Evolutionary conservation across 2,888 invertebrate genomes (phyloP), one percentile per base, ranked within the genome.

Genomic region (Proisotoma minuta): DNA sequence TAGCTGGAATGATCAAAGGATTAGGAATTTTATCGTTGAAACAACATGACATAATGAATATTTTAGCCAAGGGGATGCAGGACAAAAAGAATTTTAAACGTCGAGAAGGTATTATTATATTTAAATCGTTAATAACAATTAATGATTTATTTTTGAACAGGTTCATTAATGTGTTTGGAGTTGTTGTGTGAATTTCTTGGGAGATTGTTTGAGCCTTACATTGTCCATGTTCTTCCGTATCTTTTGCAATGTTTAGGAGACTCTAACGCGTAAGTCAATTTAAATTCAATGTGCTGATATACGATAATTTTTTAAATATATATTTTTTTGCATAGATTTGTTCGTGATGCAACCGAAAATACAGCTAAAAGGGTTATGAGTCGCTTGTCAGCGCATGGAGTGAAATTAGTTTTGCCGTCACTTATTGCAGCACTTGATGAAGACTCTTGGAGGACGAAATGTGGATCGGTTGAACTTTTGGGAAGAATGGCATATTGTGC

Each of bases 401-500:
- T 98, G 48, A 99, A 98, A 80, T 83, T 99, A 47, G 93, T 99
- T 60, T 82, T 99, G 73, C 99, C 99, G 0, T 88, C 94, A 65
- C 82, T 99, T 67, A 81, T 99, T 66, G 87, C 88, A 74, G 98
- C 96, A 29, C 81, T 99, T 60, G 91, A 97, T 77, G 94, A 98
- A 78, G 98, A 99, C 79, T 95, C 96, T 18, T 99, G 99, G 99
- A 83, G 99, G 76, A 99, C 99, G 1, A 97, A 97, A 80, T 57
- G 77, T 88, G 90, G 95, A 28, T 95, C 96, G 0, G 92, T 97
- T 60, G 97, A 98, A 78, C 80, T 98, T 58, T 82, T 98, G 26
- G 97, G 98, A 10, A 93, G 96, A 12, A 98, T 99, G 97, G 97
- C 98, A 0, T 96, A 89, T 80, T 99, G 98, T 79, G 99, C 99